Base-by-base conservation (phyloP, 2,797 vertebrate species). In the Heliangelus exortis region DNA sequence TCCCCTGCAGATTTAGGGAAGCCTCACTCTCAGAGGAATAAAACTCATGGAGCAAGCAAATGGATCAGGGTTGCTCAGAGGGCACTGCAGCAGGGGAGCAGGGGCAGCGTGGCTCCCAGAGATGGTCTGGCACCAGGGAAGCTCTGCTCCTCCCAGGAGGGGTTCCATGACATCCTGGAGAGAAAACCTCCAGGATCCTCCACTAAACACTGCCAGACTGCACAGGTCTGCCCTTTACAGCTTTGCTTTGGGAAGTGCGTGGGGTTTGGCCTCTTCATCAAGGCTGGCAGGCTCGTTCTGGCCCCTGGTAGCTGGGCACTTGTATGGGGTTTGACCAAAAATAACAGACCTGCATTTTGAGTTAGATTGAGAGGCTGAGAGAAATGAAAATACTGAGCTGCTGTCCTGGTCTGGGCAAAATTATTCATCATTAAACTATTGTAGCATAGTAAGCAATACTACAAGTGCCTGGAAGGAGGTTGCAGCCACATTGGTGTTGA, bases 181-280 rank as follows among this genome's bases (percentile, higher is more conserved):
- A 10, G 50, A 75, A 86, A 86, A 20, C 34, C 19, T 0, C 6
- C n/a, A n/a, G n/a, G n/a, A n/a, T n/a, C 21, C 15, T 45, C 3
- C 1, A 48, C 3, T 72, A 15, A 72, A 54, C 31, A 6, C 33
- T 2, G 0, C 8, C 33, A 31, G 1, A 0, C 47, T 3, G 2
- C 72, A 68, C 8, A 15, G 10, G 16, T 29, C 28, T 47, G 68
- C 19, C 73, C 29, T 1, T 80, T 45, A 12, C 41, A 62, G n/a
- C 29, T 25, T 79, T 62, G 16, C 87, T 76, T 68, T 61, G 28
- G 10, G 31, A 62, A 41, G 1, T 15, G 47, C 68, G n/a, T 7
- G 5, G 7, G 12, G 16, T 75, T 81, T 55, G 13, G 41, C 26
- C 14, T n/a, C 25, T 72, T 69, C 1, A 0, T 33, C 20, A 31